Evolutionary conservation across 1,140 invertebrate species (phyloP).

Genomic region (Odontomachus brunneus): DNA sequence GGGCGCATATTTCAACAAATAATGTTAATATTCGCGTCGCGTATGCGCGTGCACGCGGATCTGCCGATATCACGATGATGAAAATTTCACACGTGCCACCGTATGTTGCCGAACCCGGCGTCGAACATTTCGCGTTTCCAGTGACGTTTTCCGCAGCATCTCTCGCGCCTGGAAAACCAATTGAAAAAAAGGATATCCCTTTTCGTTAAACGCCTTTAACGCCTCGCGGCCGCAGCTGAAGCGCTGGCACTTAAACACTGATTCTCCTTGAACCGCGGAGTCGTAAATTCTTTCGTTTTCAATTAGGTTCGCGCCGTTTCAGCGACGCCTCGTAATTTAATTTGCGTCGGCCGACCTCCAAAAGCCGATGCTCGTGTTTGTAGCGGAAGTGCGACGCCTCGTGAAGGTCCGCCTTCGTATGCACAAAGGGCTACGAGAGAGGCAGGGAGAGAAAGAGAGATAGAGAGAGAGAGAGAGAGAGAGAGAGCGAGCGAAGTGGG

Average conservation of each 20-base stretch:
- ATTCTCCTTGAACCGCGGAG: slow-evolving; percentile 14
- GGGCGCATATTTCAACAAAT: slow-evolving; percentile 2
- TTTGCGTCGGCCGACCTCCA: slow-evolving; percentile 31
- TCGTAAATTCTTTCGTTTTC: slow-evolving; percentile 39
- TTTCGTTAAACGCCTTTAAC: background rate
- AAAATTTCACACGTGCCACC: background rate
- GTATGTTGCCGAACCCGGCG: background rate
- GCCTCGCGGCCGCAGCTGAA: background rate
- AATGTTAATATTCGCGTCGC: slow-evolving; percentile 28
- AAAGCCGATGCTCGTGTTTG: slow-evolving; percentile 49
- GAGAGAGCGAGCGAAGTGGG: background rate
- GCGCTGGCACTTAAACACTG: slow-evolving; percentile 1
- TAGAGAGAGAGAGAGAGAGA: slow-evolving; percentile 17
- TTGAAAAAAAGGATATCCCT: background rate
- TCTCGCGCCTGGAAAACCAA: background rate
- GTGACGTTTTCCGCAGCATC: background rate
- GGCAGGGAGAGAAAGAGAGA: slow-evolving; percentile 15
- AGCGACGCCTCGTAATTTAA: slow-evolving; percentile 49
- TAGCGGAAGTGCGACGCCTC: slow-evolving; percentile 33
- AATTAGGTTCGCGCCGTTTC: slow-evolving; percentile 39
- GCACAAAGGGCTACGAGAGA: slow-evolving; percentile 34
- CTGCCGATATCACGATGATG: background rate
- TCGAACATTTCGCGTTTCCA: background rate
- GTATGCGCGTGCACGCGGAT: background rate
- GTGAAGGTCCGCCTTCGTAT: slow-evolving; percentile 31